A percentile compares a stretch with the other conserved stretches of the same genome.
Evolutionary conservation across 2,888 invertebrate species (phyloP).

Genomic region (Rhimphoctona megacephalus): DNA sequence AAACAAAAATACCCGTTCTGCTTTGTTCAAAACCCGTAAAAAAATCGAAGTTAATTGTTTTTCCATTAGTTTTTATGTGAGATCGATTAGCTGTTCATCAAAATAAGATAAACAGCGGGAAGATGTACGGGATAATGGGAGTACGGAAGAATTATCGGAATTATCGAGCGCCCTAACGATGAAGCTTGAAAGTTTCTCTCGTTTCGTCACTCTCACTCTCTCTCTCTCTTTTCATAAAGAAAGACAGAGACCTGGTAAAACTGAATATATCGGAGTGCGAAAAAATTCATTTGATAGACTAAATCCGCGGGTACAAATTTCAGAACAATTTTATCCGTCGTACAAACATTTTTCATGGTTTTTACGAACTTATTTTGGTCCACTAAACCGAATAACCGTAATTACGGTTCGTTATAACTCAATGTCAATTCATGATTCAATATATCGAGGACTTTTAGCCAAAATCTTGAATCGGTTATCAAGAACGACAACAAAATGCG

Average conservation of each 20-base stretch:
- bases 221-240: background rate
- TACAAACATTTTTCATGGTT: background rate
- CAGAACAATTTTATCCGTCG: background rate
- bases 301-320: background rate
- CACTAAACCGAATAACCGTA: background rate
- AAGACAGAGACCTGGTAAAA: slow-evolving; percentile 18
- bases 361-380: slow-evolving; percentile 7
- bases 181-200: slow-evolving; percentile 44
- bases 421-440: background rate
- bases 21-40: slow-evolving; percentile 28
- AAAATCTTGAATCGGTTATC: background rate
- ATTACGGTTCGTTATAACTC: background rate
- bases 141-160: slow-evolving; percentile 64
- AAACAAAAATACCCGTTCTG: slow-evolving; percentile 48
- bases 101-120: slow-evolving; percentile 55
- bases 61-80: slow-evolving; percentile 42
- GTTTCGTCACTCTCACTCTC: slow-evolving; percentile 12
- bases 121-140: slow-evolving; percentile 56
- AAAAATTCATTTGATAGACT: background rate
- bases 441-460: background rate
- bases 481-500: background rate
- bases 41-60: slow-evolving; percentile 20
- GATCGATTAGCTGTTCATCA: slow-evolving; percentile 56
- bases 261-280: background rate
- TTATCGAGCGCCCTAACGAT: slow-evolving; percentile 46